A percentile compares a stretch with the other conserved stretches of the same genome.
Conservation (phyloP, 2,797 vertebrate species). For the Salmo trutta region DNA sequence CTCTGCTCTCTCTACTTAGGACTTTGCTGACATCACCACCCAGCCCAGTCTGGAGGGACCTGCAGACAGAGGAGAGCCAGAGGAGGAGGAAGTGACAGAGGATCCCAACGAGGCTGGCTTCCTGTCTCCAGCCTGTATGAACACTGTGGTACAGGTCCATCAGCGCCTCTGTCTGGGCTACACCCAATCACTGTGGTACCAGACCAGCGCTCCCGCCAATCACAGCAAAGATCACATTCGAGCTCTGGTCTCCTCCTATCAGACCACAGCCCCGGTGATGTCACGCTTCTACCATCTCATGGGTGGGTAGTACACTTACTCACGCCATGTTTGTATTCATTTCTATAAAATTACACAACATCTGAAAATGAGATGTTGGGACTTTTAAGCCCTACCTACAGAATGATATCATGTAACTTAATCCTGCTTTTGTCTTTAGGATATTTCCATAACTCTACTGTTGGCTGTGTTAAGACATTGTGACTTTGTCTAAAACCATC, state of each 20-base stretch:
- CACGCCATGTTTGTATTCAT: not conserved
- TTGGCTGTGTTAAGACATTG: not conserved
- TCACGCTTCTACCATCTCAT: constrained; percentile 88
- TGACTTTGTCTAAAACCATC: not conserved
- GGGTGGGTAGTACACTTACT: constrained; percentile 72
- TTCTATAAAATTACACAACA: not conserved
- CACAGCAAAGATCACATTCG: constrained; percentile 81
- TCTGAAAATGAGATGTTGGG: not conserved
- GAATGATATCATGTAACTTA: not conserved
- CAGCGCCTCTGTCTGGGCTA: constrained; percentile 84
- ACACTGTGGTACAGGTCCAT: constrained; percentile 82
- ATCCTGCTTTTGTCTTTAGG: not conserved
- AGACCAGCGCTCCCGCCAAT: constrained; percentile 65
- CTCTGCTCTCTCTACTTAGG: constrained; percentile 69
- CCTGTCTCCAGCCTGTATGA: constrained; percentile 80
- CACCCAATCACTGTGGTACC: constrained; percentile 89
- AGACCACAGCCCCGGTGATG: constrained; percentile 85
- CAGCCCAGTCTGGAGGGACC: constrained; percentile 83
- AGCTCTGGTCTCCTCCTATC: constrained; percentile 87
- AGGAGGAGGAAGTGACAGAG: constrained; percentile 53
- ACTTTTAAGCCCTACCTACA: not conserved
- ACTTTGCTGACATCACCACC: constrained; percentile 88
- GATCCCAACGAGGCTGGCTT: constrained; percentile 53
- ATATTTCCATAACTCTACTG: not conserved
- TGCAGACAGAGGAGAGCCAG: constrained; percentile 59